Conservation (phyloP, 2,113 vertebrate genomes). For the Monarcha castaneiventris region DNA sequence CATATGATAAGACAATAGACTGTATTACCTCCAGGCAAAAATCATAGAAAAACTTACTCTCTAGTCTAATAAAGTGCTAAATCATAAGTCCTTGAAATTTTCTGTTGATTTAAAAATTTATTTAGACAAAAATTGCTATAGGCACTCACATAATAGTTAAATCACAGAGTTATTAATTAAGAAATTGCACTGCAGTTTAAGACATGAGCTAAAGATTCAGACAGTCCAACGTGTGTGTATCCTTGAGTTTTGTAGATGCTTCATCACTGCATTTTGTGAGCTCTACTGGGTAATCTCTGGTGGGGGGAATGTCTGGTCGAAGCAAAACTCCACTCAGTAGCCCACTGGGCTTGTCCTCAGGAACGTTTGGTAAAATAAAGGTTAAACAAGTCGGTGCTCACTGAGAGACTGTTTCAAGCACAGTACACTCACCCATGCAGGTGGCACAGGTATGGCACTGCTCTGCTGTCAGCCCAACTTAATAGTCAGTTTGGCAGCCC, state of each 20-base stretch:
- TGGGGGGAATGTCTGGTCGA: neutral
- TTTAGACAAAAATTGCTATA: neutral
- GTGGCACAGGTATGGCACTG: neutral
- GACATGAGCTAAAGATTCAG: neutral
- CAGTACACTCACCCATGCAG: accelerated
- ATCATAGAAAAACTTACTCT: neutral
- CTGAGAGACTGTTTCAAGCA: neutral
- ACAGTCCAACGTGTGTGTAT: neutral
- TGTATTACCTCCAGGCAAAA: neutral
- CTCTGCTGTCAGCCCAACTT: neutral
- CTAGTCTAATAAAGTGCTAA: neutral
- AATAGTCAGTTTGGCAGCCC: neutral
- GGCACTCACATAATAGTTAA: neutral
- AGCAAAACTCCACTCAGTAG: neutral
- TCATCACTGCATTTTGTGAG: neutral
- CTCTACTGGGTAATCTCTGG: neutral
- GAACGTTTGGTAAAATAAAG: neutral
- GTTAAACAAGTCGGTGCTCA: neutral
- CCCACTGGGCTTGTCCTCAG: neutral
- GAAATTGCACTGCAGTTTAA: neutral
- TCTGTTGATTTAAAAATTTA: neutral
- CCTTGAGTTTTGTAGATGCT: neutral
- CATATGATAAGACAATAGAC: neutral
- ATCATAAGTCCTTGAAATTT: neutral
- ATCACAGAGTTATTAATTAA: neutral